Conservation (phyloP, 2,797 vertebrate genomes). For the Micromesistius poutassou region DNA sequence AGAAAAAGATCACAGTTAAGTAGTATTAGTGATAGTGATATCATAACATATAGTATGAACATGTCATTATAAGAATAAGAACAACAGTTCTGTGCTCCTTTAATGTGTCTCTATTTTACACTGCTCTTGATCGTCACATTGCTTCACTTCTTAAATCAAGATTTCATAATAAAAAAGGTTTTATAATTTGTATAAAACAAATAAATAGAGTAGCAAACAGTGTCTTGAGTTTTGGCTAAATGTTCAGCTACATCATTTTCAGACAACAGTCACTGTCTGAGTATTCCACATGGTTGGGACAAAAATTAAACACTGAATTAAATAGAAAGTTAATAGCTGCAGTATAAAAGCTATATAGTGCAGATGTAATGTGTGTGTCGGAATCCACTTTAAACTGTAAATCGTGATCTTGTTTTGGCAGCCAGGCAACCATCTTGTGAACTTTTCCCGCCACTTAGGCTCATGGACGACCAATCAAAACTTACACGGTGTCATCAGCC, state of each 20-base stretch:
- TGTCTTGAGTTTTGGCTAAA: no score
- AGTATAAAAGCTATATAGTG: background rate
- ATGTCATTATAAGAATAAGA: background rate
- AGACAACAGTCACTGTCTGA: background rate
- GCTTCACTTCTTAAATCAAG: no score
- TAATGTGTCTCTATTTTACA: no score
- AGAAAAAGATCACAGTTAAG: background rate
- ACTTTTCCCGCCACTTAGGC: background rate
- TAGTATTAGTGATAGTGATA: background rate
- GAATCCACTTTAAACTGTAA: no score
- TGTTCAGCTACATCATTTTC: no score
- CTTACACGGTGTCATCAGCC: constrained; percentile 74
- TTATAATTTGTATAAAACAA: no score
- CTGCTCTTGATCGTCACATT: no score
- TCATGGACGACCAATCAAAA: constrained; percentile 1
- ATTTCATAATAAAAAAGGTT: no score
- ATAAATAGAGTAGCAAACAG: no score
- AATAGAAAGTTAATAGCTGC: no score
- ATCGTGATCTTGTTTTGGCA: no score
- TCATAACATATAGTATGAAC: background rate
- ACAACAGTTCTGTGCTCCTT: background rate
- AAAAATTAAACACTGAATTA: no score
- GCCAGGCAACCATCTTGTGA: background rate
- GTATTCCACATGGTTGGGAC: background rate
- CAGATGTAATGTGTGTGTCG: background rate